Percentiles rank a stretch among this genome's conserved stretches.
phyloP scores from a whole-genome alignment of 2,113 vertebrate genomes.

The Alaudala cheleensis region DNA sequence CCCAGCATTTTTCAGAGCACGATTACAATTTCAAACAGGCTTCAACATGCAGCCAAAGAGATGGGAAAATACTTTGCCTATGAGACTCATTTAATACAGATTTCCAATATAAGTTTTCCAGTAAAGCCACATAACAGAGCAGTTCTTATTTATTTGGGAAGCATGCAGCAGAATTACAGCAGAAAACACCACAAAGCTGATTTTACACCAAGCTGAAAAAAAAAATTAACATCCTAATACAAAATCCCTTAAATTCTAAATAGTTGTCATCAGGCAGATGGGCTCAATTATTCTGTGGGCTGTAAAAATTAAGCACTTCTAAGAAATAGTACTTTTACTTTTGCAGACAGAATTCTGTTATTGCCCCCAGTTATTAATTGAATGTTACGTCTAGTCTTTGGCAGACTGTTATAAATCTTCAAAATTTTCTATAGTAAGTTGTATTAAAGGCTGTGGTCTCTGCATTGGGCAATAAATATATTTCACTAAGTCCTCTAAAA shows the following conservation, averaged over 20 bases:
- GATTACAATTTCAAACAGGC: neutral
- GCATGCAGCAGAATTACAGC: neutral
- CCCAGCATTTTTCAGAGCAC: neutral
- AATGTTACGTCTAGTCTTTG: neutral
- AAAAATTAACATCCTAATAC: neutral
- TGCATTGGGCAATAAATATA: neutral
- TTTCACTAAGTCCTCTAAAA: neutral
- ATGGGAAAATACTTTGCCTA: neutral
- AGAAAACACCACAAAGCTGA: neutral
- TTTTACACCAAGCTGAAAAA: neutral
- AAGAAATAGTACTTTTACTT: neutral
- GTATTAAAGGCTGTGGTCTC: neutral
- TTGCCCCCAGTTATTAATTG: neutral
- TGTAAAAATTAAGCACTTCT: neutral
- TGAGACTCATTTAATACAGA: neutral
- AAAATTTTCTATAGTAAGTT: neutral
- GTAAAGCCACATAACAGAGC: neutral
- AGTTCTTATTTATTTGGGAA: neutral
- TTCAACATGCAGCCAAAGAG: neutral
- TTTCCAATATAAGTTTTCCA: neutral
- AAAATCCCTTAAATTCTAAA: neutral
- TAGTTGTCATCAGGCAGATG: neutral
- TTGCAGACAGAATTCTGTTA: neutral
- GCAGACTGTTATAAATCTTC: neutral
- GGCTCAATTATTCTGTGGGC: neutral